Conservation (phyloP, 2,888 invertebrate species). For the Scaptodrosophila latifasciaeformis region DNA sequence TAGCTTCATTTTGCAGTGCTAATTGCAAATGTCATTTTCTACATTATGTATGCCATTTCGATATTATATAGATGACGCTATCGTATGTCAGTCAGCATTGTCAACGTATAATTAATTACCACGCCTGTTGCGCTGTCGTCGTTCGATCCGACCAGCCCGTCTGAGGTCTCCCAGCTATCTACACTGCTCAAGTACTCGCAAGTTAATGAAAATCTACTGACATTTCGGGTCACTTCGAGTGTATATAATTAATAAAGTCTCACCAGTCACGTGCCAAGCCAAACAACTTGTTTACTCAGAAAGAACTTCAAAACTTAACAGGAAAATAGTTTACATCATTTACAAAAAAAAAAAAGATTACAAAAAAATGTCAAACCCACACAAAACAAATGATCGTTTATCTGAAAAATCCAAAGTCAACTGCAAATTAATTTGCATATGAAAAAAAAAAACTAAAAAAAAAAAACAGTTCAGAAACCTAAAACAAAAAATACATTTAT, state of each 20-base stretch:
- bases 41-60: too few relatives aligned
- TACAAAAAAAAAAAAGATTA: too few relatives aligned
- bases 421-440: constrained; percentile 34
- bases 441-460: too few relatives aligned
- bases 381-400: constrained; percentile 1
- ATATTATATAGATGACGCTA: constrained; percentile 7
- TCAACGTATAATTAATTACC: constrained; percentile 50
- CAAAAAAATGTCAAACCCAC: too few relatives aligned
- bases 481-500: not conserved
- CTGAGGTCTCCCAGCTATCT: too few relatives aligned
- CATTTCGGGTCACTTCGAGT: constrained; percentile 39
- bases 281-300: too few relatives aligned
- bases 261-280: too few relatives aligned
- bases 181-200: constrained; percentile 6
- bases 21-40: constrained; percentile 37
- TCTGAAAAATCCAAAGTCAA: constrained; percentile 47
- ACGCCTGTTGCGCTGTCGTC: constrained; percentile 10
- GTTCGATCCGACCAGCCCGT: too few relatives aligned
- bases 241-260: constrained; percentile 2
- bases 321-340: too few relatives aligned
- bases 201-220: constrained; percentile 32
- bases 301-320: too few relatives aligned
- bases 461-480: too few relatives aligned
- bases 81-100: constrained; percentile 35
- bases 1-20: not conserved